Evolutionary conservation across 1,140 invertebrate genomes (phyloP).

Genomic region (Heliconius congener): DNA sequence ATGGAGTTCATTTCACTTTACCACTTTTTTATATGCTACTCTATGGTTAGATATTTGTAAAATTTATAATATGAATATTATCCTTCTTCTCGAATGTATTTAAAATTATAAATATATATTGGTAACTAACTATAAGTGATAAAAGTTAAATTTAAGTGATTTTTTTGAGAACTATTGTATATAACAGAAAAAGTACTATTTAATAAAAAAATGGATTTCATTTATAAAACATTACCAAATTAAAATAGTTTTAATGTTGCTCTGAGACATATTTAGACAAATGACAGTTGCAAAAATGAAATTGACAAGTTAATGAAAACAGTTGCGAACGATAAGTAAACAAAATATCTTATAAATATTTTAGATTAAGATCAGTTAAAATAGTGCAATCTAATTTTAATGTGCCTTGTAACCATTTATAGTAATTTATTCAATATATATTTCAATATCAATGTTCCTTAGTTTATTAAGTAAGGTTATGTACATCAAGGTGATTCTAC

Average conservation of each 20-base stretch:
- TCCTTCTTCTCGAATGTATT: no score
- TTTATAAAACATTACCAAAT: no score
- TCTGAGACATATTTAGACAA: not conserved
- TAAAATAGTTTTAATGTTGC: slow-evolving; percentile 1
- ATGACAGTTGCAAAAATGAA: slow-evolving; percentile 44
- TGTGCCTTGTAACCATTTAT: slow-evolving; percentile 12
- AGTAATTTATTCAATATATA: not conserved
- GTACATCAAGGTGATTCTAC: slow-evolving; percentile 59
- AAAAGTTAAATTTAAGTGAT: no score
- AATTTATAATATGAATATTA: no score
- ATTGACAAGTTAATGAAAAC: slow-evolving; percentile 70
- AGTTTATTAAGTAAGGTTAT: slow-evolving; percentile 46
- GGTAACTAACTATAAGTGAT: no score
- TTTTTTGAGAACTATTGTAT: no score
- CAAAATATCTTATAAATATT: slow-evolving; percentile 16
- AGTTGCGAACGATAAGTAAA: slow-evolving; percentile 24
- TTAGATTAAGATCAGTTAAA: not conserved
- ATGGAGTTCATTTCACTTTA: not conserved
- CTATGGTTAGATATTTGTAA: no score
- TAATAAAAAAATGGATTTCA: no score
- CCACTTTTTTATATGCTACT: no score
- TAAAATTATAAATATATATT: no score
- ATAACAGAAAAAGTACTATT: no score
- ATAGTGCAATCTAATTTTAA: not conserved
- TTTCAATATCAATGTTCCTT: slow-evolving; percentile 11